Conservation (phyloP, 2,113 vertebrate genomes). For the Azemiops feae region DNA sequence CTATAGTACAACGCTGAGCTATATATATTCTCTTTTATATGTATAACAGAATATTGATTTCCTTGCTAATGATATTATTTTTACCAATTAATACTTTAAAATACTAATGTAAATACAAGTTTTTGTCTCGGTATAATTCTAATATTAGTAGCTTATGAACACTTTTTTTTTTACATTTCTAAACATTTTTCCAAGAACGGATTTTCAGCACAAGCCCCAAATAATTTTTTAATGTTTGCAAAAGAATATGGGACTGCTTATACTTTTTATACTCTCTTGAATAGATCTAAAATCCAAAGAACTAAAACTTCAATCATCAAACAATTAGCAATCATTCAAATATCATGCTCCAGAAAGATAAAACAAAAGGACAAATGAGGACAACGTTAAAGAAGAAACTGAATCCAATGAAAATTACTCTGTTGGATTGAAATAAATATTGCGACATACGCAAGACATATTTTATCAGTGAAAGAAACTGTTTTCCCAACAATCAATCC, state of each 20-base stretch:
- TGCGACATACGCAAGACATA: background rate
- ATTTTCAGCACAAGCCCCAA: background rate
- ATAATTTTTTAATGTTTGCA: background rate
- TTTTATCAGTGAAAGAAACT: background rate
- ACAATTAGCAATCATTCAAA: background rate
- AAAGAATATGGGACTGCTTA: background rate
- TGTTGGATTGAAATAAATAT: background rate
- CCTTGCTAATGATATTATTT: background rate
- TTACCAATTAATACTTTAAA: background rate
- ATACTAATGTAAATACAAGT: background rate
- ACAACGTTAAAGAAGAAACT: background rate
- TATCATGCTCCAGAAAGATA: background rate
- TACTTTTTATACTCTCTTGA: background rate
- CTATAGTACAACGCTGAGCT: background rate
- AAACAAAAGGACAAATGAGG: background rate
- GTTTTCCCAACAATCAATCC: background rate
- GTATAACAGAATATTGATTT: background rate
- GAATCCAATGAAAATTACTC: background rate
- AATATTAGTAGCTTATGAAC: background rate
- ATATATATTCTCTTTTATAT: background rate
- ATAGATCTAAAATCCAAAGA: background rate
- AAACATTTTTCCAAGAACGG: background rate
- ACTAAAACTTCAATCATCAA: background rate
- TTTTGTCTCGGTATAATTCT: background rate
- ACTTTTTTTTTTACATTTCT: background rate